Evolutionary conservation across 1,140 invertebrate genomes (phyloP).

Genomic region (Nymphalis io): DNA sequence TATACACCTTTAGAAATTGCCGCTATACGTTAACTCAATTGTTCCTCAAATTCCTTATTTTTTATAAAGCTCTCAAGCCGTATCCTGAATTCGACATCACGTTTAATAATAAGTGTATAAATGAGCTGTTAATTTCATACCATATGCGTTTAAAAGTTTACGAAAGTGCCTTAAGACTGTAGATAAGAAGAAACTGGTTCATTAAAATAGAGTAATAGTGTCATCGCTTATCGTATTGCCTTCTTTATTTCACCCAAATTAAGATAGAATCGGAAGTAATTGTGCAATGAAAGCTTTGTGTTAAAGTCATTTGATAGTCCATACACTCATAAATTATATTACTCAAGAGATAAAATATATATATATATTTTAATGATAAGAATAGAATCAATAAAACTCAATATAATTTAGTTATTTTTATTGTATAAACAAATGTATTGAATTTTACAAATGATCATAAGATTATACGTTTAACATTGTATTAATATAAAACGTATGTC

Average conservation of each 20-base stretch:
- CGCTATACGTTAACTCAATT: conserved; percentile 39
- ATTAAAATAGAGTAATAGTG: conserved; percentile 36
- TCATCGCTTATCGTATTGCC: conserved; percentile 37
- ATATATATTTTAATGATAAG: neutral
- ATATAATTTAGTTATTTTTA: no score
- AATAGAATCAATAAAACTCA: neutral
- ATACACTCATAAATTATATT: conserved; percentile 21
- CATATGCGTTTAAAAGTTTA: conserved; percentile 35
- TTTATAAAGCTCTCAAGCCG: conserved; percentile 20
- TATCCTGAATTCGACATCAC: conserved; percentile 32
- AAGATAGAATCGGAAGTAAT: conserved; percentile 41
- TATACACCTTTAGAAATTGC: conserved; percentile 51
- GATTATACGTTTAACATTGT: no score
- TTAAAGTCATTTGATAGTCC: conserved; percentile 24
- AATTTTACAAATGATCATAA: no score
- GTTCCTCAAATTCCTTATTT: conserved; percentile 37
- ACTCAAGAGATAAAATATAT: conserved; percentile 13
- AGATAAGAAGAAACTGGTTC: conserved; percentile 42
- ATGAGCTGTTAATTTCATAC: conserved; percentile 14
- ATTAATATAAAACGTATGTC: no score
- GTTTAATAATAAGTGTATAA: conserved; percentile 13
- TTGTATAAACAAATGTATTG: no score
- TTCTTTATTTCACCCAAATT: conserved; percentile 35
- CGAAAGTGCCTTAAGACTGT: conserved; percentile 36
- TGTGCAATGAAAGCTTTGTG: conserved; percentile 38